Percentiles rank a stretch among this genome's conserved stretches.
Conservation (phyloP, 2,113 vertebrate species). For the Platysternon megacephalum region DNA sequence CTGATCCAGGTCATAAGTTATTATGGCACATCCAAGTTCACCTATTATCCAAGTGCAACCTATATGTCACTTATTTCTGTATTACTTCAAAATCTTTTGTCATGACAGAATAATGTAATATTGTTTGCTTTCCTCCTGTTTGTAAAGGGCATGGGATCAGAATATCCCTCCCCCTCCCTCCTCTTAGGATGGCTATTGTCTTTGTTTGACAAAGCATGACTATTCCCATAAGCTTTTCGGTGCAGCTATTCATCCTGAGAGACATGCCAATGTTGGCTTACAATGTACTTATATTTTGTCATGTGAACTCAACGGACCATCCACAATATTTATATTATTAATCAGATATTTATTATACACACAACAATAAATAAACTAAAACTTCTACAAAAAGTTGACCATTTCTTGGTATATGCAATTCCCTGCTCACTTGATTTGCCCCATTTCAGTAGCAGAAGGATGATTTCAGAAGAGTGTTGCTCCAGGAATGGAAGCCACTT, state of each 20-base stretch:
- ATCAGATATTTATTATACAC: neutral
- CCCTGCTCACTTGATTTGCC: neutral
- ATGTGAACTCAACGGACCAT: neutral
- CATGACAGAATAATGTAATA: neutral
- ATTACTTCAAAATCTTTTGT: neutral
- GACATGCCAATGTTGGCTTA: neutral
- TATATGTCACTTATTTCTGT: neutral
- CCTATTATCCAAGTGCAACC: neutral
- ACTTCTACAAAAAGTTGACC: accelerated
- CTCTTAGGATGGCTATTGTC: accelerated
- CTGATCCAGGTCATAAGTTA: neutral
- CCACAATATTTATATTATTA: neutral
- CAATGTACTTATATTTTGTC: neutral
- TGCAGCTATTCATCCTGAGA: neutral
- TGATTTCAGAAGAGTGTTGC: neutral
- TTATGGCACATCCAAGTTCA: neutral
- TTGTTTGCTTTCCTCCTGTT: neutral
- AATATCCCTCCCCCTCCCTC: neutral
- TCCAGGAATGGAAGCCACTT: neutral
- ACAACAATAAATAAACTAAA: neutral
- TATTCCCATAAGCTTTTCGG: neutral
- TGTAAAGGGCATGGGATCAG: neutral
- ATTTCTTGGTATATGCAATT: neutral
- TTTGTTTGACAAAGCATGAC: neutral
- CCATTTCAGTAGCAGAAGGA: neutral